These are phyloP conservation scores for Drosophila neotestacea DNA, from an alignment of 2,888 invertebrate species.

Conservation along the genomic window DNA sequence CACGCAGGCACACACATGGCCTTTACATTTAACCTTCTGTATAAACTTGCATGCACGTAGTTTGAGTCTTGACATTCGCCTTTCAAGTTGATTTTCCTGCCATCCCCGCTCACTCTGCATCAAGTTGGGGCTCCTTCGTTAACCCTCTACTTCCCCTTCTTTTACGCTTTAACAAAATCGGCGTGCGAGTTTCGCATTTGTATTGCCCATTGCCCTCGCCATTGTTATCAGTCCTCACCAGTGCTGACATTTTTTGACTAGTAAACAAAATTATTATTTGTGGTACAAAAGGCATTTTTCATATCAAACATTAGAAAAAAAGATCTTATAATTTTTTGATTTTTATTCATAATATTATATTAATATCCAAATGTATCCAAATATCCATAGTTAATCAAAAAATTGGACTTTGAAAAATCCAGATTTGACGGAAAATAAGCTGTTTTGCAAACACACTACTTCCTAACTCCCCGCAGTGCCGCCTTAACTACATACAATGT, in stretches of 20 bases:
- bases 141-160: conserved; percentile 5
- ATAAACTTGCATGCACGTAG: conserved; percentile 41
- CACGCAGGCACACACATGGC: conserved; percentile 8
- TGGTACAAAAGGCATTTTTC: no score
- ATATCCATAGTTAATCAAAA: no score
- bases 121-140: neutral
- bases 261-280: no score
- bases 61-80: conserved; percentile 74
- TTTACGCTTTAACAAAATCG: conserved; percentile 12
- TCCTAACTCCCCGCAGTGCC: neutral
- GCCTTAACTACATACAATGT: conserved; percentile 18
- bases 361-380: no score
- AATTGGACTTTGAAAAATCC: no score
- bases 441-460: no score
- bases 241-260: no score
- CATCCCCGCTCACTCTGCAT: neutral
- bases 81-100: conserved; percentile 43
- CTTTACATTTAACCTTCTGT: conserved; percentile 65
- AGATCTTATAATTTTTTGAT: no score
- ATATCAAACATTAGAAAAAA: no score
- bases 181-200: conserved; percentile 30
- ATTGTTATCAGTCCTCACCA: no score
- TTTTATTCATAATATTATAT: no score
- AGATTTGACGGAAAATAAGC: no score
- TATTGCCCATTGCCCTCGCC: conserved; percentile 23